phyloP scores from a whole-genome alignment of 2,888 invertebrate genomes.

The Petrolisthes cinctipes region DNA sequence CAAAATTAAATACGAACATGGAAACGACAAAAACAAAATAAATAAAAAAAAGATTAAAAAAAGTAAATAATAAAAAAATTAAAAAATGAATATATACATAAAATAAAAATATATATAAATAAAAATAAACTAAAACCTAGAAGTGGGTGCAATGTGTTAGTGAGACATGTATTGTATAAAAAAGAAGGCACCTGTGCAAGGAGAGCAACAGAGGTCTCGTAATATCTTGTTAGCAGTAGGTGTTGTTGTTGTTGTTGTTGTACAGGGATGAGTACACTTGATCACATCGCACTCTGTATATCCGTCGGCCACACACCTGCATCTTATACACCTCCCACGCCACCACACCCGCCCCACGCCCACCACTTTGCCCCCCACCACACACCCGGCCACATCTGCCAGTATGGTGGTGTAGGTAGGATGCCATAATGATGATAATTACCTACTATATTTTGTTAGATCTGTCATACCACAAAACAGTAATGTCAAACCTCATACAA shows the following conservation, averaged over 20 bases:
- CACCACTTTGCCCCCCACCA: neutral
- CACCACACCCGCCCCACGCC: conserved; percentile 43
- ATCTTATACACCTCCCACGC: conserved; percentile 53
- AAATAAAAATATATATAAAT: no score
- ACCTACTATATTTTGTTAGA: no score
- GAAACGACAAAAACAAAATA: no score
- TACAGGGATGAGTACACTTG: conserved; percentile 43
- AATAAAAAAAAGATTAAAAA: no score
- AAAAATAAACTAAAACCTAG: neutral
- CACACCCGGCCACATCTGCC: neutral
- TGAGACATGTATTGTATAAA: neutral
- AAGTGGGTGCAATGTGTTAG: neutral
- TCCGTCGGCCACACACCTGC: conserved; percentile 55
- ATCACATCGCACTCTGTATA: conserved; percentile 63
- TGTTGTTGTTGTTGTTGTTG: neutral
- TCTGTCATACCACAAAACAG: no score
- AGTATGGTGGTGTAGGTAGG: neutral
- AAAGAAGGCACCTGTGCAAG: conserved; percentile 11
- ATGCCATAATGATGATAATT: no score
- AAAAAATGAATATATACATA: no score
- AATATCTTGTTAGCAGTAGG: neutral
- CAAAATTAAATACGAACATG: neutral
- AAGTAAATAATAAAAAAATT: no score
- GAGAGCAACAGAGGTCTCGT: conserved; percentile 11
- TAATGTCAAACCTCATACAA: no score